Conservation (phyloP, 2,113 vertebrate genomes). For the Anoplopoma fimbria region DNA sequence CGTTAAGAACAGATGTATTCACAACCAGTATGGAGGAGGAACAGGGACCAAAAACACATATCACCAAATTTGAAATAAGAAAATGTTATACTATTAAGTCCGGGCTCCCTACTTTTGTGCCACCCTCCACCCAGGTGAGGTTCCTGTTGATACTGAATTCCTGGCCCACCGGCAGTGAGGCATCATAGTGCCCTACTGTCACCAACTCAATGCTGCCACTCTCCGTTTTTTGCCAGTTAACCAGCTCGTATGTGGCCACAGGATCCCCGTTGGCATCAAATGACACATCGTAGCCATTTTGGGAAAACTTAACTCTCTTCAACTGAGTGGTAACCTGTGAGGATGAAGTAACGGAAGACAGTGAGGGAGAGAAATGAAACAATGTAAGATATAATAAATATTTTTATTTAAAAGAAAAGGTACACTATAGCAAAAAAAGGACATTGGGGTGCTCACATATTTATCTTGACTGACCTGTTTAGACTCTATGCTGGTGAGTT, state of each 20-base stretch:
- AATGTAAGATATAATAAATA: background rate
- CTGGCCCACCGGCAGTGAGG: conserved; percentile 62
- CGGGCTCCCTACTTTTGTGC: conserved; percentile 58
- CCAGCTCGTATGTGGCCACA: conserved; percentile 74
- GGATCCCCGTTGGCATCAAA: conserved; percentile 81
- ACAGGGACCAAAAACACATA: background rate
- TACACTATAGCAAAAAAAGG: background rate
- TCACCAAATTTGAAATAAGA: background rate
- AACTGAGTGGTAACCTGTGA: conserved; percentile 70
- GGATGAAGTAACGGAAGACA: background rate
- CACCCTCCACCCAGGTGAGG: conserved; percentile 69
- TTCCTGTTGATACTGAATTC: conserved; percentile 68
- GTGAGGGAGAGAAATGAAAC: rapidly evolving
- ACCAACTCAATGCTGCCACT: conserved; percentile 61
- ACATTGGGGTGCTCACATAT: background rate
- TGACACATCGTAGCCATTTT: conserved; percentile 72
- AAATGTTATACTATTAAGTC: background rate
- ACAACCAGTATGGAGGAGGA: background rate
- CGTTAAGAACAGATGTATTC: background rate
- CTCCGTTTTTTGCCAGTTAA: conserved; percentile 77
- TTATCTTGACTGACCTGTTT: conserved; percentile 58
- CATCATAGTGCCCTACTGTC: conserved; percentile 76
- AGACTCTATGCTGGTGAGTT: conserved; percentile 41
- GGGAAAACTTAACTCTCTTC: conserved; percentile 69
- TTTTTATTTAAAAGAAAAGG: background rate